Percentiles rank a stretch among this genome's conserved stretches.
Evolutionary conservation across 2,888 invertebrate species (phyloP).

Genomic region (Gymnoscelis rufifasciata): DNA sequence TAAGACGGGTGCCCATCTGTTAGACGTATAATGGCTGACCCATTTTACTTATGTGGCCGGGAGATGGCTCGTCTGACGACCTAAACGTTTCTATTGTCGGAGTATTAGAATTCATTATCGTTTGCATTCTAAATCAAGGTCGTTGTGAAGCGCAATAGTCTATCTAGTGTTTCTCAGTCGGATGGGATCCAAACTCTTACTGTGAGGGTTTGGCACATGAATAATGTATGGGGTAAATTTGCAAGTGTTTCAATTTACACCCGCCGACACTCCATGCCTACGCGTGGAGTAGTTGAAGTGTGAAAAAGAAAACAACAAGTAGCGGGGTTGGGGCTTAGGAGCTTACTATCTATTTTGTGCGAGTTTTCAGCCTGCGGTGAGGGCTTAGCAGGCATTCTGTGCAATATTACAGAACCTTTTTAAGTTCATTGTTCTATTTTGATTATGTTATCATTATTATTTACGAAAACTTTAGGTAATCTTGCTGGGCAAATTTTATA

Average conservation of each 20-base stretch:
- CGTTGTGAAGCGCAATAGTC: constrained; percentile 20
- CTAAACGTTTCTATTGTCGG: constrained; percentile 29
- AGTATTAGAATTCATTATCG: constrained; percentile 28
- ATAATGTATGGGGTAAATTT: constrained; percentile 78
- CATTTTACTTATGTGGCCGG: constrained; percentile 64
- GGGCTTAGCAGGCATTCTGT: constrained; percentile 22
- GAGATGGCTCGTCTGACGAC: constrained; percentile 25
- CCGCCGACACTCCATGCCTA: constrained; percentile 66
- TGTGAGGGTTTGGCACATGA: constrained; percentile 68
- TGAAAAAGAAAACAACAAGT: constrained; percentile 70
- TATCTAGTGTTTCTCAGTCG: constrained; percentile 50
- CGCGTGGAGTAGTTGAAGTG: constrained; percentile 70
- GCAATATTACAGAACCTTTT: constrained; percentile 10
- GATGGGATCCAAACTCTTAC: constrained; percentile 53
- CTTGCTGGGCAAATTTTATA: too few relatives aligned
- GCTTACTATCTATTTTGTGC: constrained; percentile 29
- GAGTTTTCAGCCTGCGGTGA: constrained; percentile 22
- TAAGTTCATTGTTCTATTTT: neutral
- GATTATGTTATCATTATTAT: neutral
- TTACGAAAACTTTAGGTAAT: too few relatives aligned
- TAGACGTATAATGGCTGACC: constrained; percentile 74
- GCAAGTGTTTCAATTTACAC: constrained; percentile 80
- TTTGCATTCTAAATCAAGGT: constrained; percentile 32
- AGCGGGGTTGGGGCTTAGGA: constrained; percentile 28
- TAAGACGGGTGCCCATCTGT: constrained; percentile 69